Conservation (phyloP, 2,888 invertebrate species). For the Prosopocoilus inquinatus region DNA sequence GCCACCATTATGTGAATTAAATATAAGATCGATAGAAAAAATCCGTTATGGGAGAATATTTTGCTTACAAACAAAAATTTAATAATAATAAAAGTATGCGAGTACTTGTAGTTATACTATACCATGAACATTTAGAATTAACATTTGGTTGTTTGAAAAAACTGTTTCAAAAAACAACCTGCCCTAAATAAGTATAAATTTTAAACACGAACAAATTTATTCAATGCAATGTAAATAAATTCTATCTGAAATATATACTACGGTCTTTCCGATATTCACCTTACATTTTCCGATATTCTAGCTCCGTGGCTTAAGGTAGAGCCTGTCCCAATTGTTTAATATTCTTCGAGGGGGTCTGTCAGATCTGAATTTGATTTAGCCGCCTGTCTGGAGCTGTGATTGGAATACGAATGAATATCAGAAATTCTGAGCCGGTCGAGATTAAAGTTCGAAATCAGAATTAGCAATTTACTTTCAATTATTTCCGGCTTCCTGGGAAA, state of each 20-base stretch:
- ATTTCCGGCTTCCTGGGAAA: background rate
- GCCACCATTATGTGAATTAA: too few relatives aligned
- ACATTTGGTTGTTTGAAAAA: too few relatives aligned
- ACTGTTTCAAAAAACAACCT: too few relatives aligned
- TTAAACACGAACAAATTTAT: too few relatives aligned
- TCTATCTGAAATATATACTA: background rate
- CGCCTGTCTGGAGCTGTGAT: constrained; percentile 41
- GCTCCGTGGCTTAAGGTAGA: background rate
- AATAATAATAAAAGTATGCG: too few relatives aligned
- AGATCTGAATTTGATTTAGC: constrained; percentile 44
- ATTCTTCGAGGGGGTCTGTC: constrained; percentile 13
- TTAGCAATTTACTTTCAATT: constrained; percentile 1
- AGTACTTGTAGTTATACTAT: too few relatives aligned
- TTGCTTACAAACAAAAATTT: too few relatives aligned
- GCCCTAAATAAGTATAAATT: too few relatives aligned
- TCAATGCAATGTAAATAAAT: background rate
- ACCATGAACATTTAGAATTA: too few relatives aligned
- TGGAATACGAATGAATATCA: constrained; percentile 34
- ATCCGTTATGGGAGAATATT: too few relatives aligned
- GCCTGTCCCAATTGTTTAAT: constrained; percentile 16
- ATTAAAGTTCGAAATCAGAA: background rate
- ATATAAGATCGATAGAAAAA: too few relatives aligned
- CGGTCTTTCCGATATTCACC: background rate
- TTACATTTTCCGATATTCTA: background rate
- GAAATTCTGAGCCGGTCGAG: background rate